These are phyloP conservation scores for Pygoscelis antarcticus DNA, from an alignment of 2,113 vertebrate genomes.

Conservation along the genomic window DNA sequence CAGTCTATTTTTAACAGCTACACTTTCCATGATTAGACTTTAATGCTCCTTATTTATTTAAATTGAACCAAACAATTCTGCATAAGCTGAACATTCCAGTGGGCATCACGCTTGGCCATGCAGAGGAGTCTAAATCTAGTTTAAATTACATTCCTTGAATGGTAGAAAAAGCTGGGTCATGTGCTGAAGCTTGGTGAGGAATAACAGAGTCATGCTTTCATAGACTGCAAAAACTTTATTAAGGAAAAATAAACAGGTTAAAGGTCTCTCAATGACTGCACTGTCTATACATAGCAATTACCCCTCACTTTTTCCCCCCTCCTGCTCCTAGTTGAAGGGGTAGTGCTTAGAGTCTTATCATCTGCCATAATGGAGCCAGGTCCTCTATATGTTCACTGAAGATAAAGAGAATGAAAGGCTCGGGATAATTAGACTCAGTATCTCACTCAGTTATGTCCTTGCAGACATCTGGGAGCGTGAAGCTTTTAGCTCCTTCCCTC, in stretches of 20 bases:
- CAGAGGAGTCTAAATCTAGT: constrained; percentile 24
- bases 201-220: constrained; percentile 30
- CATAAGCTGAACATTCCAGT: constrained; percentile 41
- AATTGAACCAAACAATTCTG: constrained; percentile 28
- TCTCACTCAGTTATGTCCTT: not conserved
- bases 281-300: not conserved
- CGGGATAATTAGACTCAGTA: not conserved
- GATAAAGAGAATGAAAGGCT: not conserved
- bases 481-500: not conserved
- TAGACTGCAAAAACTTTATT: constrained; percentile 18
- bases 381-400: not conserved
- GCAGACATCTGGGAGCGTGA: not conserved
- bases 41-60: constrained; percentile 66
- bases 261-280: not conserved
- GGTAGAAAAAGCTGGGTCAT: constrained; percentile 52
- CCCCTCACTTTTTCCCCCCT: not conserved
- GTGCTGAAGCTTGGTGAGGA: not conserved
- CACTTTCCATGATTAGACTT: constrained; percentile 64
- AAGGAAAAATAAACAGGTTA: constrained; percentile 33
- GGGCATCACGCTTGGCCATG: not conserved
- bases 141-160: constrained; percentile 56
- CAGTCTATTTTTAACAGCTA: constrained; percentile 56
- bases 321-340: not conserved
- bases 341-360: not conserved
- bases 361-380: not conserved